These are phyloP conservation scores for Gallinago undulata DNA, from an alignment of 2,113 vertebrate genomes.

Conservation along the genomic window DNA sequence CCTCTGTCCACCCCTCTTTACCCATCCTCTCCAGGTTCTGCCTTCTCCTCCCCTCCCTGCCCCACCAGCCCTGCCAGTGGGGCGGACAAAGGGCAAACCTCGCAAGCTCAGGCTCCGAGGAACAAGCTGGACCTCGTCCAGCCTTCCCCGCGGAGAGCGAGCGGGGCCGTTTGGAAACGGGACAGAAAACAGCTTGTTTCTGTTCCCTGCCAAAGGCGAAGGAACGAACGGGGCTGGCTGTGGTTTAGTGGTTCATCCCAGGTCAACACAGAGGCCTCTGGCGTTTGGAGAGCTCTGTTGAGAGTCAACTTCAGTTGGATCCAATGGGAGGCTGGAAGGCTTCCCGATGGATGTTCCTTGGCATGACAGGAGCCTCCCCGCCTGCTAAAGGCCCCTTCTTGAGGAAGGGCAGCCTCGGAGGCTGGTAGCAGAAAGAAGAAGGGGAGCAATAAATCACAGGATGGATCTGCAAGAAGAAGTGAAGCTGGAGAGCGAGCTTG, in stretches of 20 bases:
- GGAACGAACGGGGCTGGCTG: not conserved
- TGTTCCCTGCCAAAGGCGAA: constrained; percentile 14
- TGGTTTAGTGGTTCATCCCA: not conserved
- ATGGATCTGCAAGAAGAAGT: not conserved
- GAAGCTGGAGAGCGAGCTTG: not conserved
- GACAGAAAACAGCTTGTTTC: constrained; percentile 16
- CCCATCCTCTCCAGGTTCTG: accelerated
- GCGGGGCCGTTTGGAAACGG: not conserved
- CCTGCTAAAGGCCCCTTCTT: not conserved
- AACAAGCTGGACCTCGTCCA: not conserved
- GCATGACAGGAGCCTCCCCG: not conserved
- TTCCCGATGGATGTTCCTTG: not conserved
- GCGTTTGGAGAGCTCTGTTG: not conserved
- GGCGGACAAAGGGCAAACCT: constrained; percentile 27
- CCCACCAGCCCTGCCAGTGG: not conserved
- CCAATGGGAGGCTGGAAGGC: not conserved
- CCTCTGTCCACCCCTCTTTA: not conserved
- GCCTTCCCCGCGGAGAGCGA: not conserved
- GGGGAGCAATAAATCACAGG: not conserved
- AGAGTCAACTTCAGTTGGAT: not conserved
- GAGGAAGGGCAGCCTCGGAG: not conserved
- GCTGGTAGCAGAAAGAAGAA: not conserved
- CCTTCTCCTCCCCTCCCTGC: not conserved
- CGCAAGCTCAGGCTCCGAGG: not conserved
- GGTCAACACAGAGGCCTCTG: not conserved